Conservation (phyloP, 2,113 vertebrate genomes). For the Eurypyga helias region DNA sequence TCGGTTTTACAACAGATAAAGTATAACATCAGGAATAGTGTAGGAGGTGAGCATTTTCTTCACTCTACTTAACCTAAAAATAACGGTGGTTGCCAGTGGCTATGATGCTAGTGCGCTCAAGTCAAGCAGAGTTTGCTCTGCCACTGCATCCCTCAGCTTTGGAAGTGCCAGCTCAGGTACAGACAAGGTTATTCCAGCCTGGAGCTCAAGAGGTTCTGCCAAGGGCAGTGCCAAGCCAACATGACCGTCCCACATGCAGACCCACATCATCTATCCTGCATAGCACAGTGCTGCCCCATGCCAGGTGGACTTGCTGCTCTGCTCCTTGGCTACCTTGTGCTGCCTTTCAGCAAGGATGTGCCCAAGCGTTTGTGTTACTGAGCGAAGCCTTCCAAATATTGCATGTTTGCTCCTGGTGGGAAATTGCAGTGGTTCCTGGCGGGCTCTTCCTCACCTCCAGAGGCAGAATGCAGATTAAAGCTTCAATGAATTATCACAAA, state of each 20-base stretch:
- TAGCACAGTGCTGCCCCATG: not conserved
- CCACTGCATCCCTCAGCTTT: not conserved
- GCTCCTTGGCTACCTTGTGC: not conserved
- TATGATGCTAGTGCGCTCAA: not conserved
- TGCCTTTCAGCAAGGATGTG: not conserved
- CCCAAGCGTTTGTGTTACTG: not conserved
- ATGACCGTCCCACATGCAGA: not conserved
- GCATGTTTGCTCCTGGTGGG: fast-evolving
- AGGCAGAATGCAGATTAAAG: not conserved
- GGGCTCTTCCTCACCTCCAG: not conserved
- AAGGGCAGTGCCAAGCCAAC: not conserved
- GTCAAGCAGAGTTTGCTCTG: not conserved
- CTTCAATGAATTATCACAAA: not conserved
- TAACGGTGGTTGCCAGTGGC: not conserved
- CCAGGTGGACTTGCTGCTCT: not conserved
- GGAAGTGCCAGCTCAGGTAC: not conserved
- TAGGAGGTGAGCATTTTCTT: not conserved
- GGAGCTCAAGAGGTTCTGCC: not conserved
- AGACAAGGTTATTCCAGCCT: not conserved
- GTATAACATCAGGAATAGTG: not conserved
- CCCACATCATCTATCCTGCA: not conserved
- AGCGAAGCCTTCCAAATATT: not conserved
- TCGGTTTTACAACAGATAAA: not conserved
- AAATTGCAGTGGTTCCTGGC: not conserved
- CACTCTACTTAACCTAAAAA: not conserved